Percentiles rank a stretch among this genome's conserved stretches.
Conservation (phyloP, 1,140 invertebrate genomes). For the Ooceraea biroi region DNA sequence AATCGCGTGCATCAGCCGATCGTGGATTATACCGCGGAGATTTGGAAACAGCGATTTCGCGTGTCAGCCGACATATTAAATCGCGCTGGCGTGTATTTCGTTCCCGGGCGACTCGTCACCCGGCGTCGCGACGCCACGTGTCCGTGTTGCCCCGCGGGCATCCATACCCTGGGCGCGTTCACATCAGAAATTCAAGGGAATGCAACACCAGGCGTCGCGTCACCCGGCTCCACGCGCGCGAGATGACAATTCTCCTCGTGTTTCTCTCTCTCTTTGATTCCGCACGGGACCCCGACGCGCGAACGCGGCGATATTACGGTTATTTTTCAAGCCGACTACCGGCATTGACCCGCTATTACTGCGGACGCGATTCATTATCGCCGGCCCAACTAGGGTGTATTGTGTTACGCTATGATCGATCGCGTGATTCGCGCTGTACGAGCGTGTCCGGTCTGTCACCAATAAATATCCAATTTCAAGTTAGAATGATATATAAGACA, state of each 20-base stretch:
- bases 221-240: constrained; percentile 39
- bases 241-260: background rate
- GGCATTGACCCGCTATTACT: constrained; percentile 79
- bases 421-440: constrained; percentile 78
- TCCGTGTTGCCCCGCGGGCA: background rate
- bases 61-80: constrained; percentile 76
- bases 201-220: constrained; percentile 44
- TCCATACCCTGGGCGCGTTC: background rate
- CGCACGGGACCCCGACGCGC: constrained; percentile 23
- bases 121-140: constrained; percentile 26
- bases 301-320: constrained; percentile 80
- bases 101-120: constrained; percentile 66
- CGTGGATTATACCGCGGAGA: constrained; percentile 71
- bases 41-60: constrained; percentile 75
- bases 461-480: constrained; percentile 87
- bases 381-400: constrained; percentile 76
- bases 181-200: constrained; percentile 48
- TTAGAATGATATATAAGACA: constrained; percentile 86
- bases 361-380: constrained; percentile 81
- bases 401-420: constrained; percentile 85
- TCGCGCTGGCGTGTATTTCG: constrained; percentile 66
- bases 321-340: constrained; percentile 80
- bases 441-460: constrained; percentile 85
- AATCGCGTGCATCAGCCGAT: constrained; percentile 65
- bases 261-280: constrained; percentile 7